Evolutionary conservation across 2,797 vertebrate genomes (phyloP).

Genomic region (Apogon talboti): DNA sequence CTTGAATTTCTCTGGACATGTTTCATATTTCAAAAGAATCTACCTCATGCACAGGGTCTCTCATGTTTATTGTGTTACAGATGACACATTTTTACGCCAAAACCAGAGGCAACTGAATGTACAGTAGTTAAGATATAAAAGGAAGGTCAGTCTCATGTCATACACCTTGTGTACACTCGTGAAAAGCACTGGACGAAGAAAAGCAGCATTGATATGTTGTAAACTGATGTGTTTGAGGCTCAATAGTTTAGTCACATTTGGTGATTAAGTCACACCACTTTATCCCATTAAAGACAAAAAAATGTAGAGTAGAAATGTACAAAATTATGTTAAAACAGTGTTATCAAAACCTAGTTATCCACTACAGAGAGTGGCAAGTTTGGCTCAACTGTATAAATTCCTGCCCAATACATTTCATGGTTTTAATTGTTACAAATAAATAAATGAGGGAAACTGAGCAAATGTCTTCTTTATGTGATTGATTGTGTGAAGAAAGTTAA

Average conservation of each 20-base stretch:
- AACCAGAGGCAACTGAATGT: constrained; percentile 54
- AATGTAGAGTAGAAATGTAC: no score
- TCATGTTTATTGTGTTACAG: constrained; percentile 13
- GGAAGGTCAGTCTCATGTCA: constrained; percentile 9
- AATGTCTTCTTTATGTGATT: not conserved
- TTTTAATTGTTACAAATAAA: no score
- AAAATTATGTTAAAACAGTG: no score
- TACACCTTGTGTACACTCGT: constrained; percentile 17
- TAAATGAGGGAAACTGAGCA: no score
- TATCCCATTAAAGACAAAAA: no score
- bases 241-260: no score
- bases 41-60: constrained; percentile 70
- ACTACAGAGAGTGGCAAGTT: no score
- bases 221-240: not conserved
- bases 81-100: constrained; percentile 20
- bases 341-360: no score
- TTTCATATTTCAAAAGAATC: constrained; percentile 59
- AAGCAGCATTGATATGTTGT: constrained; percentile 12
- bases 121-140: constrained; percentile 14
- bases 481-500: no score
- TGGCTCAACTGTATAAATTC: no score
- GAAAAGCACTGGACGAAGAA: constrained; percentile 19
- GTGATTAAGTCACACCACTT: no score
- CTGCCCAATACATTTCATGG: no score
- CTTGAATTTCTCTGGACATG: constrained; percentile 29